Evolutionary conservation across 2,888 invertebrate species (phyloP), one percentile per base, ranked within the genome.

Genomic region (Schizotus pectinicornis): DNA sequence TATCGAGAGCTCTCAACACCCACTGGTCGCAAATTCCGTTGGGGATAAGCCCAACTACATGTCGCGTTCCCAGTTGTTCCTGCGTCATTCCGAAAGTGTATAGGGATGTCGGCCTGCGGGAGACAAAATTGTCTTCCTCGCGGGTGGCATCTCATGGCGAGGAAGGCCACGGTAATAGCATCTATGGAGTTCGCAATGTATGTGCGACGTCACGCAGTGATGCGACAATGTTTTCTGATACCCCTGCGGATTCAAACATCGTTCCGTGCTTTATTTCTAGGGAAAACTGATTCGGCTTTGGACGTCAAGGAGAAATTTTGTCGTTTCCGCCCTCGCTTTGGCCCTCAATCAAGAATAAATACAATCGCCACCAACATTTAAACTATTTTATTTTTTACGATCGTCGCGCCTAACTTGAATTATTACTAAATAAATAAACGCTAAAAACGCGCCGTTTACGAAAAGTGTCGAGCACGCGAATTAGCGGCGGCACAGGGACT

Each of bases 251-350:
- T 55, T 56, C 35, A 30, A 59, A 65, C 68, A 67, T 46, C 53
- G 52, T 67, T 69, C 58, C 59, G 62, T 55, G 59, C 64, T 68
- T 64, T 67, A 61, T 61, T 63, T 62, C 61, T 42, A 38, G 52
- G 57, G 63, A 49, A 63, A 64, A 62, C 48, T 56, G 61, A 62
- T 59, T 45, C 45, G 38, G 35, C 36, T 39, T 42, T 11, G n/a
- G 11, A 3, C 35, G 35, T 35, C 33, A 12, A 45, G 30, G 13
- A 12, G n/a, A 12, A 47, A 45, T 32, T 13, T 8, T 33, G 5
- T 22, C 22, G 22, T 22, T 22, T 22, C 5, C 22, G 2, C 22
- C 22, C 22, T n/a, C n/a, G n/a, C n/a, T n/a, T n/a, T n/a, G 5
- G 2, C 22, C 5, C 5, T 22, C 22, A 5, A 22, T 22, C 47